Evolutionary conservation across 2,888 invertebrate species (phyloP).

Genomic region (Acleris emargana): DNA sequence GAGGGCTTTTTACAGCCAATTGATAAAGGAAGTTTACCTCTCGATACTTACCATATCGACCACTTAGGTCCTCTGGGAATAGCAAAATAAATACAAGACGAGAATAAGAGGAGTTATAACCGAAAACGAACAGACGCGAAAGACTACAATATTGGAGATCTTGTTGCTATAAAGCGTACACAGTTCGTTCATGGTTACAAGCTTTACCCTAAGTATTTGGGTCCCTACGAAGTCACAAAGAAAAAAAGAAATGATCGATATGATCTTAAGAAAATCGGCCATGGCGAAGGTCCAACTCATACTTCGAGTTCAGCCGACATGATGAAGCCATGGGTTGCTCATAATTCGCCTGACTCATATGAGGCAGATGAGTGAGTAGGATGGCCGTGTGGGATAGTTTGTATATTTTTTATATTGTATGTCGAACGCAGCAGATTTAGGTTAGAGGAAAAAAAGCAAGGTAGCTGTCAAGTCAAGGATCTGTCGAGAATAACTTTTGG

Average conservation of each 20-base stretch:
- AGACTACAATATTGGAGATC: conserved; percentile 39
- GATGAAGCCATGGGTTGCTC: background rate
- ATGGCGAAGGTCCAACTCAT: background rate
- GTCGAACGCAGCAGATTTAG: no score
- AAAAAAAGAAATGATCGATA: background rate
- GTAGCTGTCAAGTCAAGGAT: no score
- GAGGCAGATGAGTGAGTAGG: background rate
- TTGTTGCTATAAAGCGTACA: conserved; percentile 45
- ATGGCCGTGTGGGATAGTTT: background rate
- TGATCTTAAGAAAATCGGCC: background rate
- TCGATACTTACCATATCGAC: background rate
- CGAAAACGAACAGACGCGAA: conserved; percentile 39
- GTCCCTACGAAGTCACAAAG: background rate
- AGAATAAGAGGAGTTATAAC: conserved; percentile 39
- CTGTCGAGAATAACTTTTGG: no score
- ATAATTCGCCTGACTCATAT: background rate
- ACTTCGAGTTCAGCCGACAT: background rate
- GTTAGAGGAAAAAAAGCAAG: no score
- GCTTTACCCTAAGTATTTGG: background rate
- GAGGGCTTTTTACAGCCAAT: no score
- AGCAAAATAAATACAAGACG: conserved; percentile 15
- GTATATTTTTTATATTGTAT: no score
- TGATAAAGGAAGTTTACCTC: background rate
- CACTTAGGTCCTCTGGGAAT: conserved; percentile 6
- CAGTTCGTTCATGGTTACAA: background rate